Evolutionary conservation across 2,888 invertebrate genomes (phyloP).

Genomic region (Eupithecia centaureata): DNA sequence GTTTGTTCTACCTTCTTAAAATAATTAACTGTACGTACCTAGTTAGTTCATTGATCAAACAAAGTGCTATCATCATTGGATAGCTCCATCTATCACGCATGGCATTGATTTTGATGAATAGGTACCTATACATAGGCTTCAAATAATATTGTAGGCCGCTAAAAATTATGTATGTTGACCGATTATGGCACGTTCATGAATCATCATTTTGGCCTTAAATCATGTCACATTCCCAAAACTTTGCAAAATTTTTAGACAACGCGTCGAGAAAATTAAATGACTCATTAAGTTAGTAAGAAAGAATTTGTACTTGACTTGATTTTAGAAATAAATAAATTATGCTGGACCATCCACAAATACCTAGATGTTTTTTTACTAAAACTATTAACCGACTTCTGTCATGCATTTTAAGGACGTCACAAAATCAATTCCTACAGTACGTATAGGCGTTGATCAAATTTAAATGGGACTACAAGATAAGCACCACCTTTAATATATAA

Average conservation of each 20-base stretch:
- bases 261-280: background rate
- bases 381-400: no score
- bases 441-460: no score
- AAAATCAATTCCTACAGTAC: no score
- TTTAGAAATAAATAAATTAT: no score
- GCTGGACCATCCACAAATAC: no score
- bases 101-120: constrained; percentile 24
- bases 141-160: background rate
- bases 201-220: constrained; percentile 12
- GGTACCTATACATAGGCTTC: background rate
- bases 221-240: background rate
- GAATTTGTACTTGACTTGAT: no score
- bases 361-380: no score
- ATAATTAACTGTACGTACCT: background rate
- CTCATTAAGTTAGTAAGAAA: background rate
- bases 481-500: no score
- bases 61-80: background rate
- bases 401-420: no score
- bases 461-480: no score
- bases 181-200: constrained; percentile 15
- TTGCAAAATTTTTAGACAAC: background rate
- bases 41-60: background rate
- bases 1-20: no score
- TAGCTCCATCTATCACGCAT: background rate
- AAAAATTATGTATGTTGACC: constrained; percentile 9